phyloP scores from a whole-genome alignment of 2,113 vertebrate species.

The Vulpes vulpes region DNA sequence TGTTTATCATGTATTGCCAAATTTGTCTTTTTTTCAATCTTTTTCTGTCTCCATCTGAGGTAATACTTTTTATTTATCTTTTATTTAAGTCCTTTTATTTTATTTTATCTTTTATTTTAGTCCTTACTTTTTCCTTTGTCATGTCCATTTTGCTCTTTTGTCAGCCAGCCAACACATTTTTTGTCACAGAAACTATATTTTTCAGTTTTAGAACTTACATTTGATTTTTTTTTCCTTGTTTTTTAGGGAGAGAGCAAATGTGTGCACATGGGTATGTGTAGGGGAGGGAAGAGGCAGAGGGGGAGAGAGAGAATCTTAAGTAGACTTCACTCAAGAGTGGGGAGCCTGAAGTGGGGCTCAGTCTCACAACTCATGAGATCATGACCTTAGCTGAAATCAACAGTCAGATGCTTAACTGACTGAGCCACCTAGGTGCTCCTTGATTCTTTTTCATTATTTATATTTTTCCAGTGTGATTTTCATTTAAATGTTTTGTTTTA shows the following conservation, averaged over 20 bases:
- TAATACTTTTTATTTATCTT: not conserved
- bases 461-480: conserved; percentile 24
- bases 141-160: not conserved
- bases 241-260: not conserved
- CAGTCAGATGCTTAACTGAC: not conserved
- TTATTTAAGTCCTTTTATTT: not conserved
- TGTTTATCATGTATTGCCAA: not conserved
- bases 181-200: too few species aligned
- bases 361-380: not conserved
- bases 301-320: not conserved
- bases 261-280: not conserved
- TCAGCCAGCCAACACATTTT: not conserved
- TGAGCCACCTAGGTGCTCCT: not conserved
- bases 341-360: not conserved
- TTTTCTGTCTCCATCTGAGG: not conserved
- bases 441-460: not conserved
- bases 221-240: not conserved
- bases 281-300: not conserved
- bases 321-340: not conserved
- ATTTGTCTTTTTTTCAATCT: not conserved
- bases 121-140: not conserved
- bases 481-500: not conserved
- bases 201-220: not conserved
- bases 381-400: not conserved
- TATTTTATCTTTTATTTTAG: not conserved